Evolutionary conservation across 2,797 vertebrate genomes (phyloP).

Genomic region (Natrix natrix): DNA sequence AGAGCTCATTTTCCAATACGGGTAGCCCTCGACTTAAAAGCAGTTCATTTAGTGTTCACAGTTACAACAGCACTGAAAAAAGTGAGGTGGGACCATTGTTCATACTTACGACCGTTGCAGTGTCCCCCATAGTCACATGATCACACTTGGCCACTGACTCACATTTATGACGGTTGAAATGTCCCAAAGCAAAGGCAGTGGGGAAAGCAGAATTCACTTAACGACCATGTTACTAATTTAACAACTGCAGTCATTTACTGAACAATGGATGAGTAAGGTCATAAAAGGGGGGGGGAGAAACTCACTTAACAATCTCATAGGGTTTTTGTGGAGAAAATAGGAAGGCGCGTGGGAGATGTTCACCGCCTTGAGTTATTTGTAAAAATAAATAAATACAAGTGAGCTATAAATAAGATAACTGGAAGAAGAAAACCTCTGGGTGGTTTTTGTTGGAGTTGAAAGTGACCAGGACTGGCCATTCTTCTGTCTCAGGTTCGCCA

Average conservation of each 20-base stretch:
- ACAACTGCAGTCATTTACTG: neutral
- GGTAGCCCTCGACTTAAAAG: neutral
- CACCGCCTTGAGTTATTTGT: neutral
- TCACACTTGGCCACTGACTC: too few relatives aligned
- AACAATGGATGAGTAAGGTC: neutral
- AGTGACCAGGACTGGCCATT: rapidly evolving
- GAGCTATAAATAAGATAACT: neutral
- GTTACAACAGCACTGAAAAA: too few relatives aligned
- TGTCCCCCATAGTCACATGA: too few relatives aligned
- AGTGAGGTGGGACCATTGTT: too few relatives aligned
- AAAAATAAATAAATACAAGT: neutral
- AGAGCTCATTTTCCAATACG: neutral
- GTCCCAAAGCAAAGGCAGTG: too few relatives aligned
- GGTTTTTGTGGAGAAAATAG: neutral
- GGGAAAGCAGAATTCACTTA: neutral
- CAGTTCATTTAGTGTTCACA: neutral
- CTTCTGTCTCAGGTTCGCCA: conserved; percentile 80
- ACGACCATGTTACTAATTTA: neutral
- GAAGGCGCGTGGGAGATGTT: neutral
- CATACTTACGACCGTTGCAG: too few relatives aligned
- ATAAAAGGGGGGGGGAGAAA: neutral
- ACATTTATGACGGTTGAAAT: too few relatives aligned
- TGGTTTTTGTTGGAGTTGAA: neutral
- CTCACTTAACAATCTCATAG: neutral
- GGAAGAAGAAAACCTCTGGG: neutral